Base-by-base conservation (phyloP, 2,113 vertebrate species). In the Poicephalus gulielmi region DNA sequence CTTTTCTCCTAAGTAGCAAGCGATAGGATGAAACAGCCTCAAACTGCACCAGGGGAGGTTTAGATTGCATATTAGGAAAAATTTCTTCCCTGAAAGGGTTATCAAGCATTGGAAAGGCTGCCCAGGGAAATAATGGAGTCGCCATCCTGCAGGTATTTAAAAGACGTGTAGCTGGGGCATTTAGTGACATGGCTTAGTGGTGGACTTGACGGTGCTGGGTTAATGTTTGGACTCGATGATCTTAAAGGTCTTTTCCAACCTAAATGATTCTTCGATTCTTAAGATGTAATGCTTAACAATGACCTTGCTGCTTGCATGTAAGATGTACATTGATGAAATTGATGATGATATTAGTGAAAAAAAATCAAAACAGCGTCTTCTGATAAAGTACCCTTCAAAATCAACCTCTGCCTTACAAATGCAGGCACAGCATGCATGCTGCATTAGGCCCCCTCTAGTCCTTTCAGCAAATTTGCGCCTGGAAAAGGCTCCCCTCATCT, bases 371-470 rank as follows among this genome's bases (percentile, higher is more conserved):
- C 4, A 49, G 28, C 15, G 37, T 83, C 49, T 62, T 83, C 60
- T n/a, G 59, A 90, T 39, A 10, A 86, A 47, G 27, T 19, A 52
- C 27, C 10, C 43, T 86, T 74, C 85, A 90, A 83, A 92, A 90
- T 71, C 64, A 87, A 6, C 63, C 35, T 79, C 57, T 71, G 27
- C 59, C 39, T 68, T 88, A 49, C 37, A 78, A 70, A 59, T 68
- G 35, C 11, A 76, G 47, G 31, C 27, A 49, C 23, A 68, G 27
- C 24, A 52, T 4, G 25, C 7, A 23, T 0, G 0, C 43, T 77
- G 30, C 14, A 53, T 55, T 43, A 91, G 33, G 37, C 0, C 8
- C 10, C 31, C 49, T 80, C 63, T 31, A 74, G 66, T 62, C 17
- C 47, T 63, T 83, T 83, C 41, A 46, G 47, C 47, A 84, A 78